Evolutionary conservation across 2,113 vertebrate genomes (phyloP).

Genomic region (Chaenogobius annularis): DNA sequence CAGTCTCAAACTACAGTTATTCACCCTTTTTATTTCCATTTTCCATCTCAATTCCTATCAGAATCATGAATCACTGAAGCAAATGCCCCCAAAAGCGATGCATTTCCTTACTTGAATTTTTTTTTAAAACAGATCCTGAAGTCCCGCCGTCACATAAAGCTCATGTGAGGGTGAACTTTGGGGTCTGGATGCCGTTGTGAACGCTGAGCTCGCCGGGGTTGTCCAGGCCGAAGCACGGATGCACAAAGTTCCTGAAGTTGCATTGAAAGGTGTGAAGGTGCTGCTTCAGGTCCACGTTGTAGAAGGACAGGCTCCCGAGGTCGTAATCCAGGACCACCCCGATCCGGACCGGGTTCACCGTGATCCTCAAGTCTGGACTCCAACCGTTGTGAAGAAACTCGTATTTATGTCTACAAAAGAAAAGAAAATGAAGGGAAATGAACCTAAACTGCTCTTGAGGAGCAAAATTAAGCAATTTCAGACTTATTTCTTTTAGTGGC

Average conservation of each 20-base stretch:
- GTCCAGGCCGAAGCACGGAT: conserved; percentile 91
- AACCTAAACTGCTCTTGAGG: too few relatives aligned
- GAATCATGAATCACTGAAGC: too few relatives aligned
- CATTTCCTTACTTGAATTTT: too few relatives aligned
- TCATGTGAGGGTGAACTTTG: conserved; percentile 52
- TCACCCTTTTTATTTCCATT: too few relatives aligned
- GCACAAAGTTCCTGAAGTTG: conserved; percentile 79
- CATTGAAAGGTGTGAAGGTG: conserved; percentile 86
- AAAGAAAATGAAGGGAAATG: too few relatives aligned
- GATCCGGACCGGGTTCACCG: conserved; percentile 68
- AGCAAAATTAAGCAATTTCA: too few relatives aligned
- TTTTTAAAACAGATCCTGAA: too few relatives aligned
- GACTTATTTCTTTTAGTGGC: too few relatives aligned
- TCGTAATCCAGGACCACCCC: conserved; percentile 89
- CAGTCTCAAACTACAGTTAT: too few relatives aligned
- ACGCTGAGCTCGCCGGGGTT: conserved; percentile 83
- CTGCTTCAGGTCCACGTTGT: conserved; percentile 84
- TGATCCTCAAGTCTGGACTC: conserved; percentile 78
- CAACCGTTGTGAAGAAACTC: conserved; percentile 86
- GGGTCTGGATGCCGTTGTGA: conserved; percentile 75
- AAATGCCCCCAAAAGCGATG: too few relatives aligned
- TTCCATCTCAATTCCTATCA: too few relatives aligned
- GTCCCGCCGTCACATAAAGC: too few relatives aligned
- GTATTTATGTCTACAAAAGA: conserved; percentile 82
- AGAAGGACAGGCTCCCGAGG: conserved; percentile 83